Base-by-base conservation (phyloP, 2,888 invertebrate species). In the Metalampra italica region DNA sequence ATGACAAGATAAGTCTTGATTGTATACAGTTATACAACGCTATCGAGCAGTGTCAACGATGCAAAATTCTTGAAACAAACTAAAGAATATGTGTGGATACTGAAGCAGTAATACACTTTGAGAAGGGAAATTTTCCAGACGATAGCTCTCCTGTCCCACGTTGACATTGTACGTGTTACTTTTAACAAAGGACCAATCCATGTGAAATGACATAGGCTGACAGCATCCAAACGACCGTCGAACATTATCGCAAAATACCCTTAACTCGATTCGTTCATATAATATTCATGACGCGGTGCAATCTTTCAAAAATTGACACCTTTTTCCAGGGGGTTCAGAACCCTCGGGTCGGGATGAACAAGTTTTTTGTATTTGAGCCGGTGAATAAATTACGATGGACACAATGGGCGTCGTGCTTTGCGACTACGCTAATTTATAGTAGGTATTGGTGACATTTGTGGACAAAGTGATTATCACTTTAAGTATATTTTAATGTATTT, bases 261-360 rank as follows among this genome's bases (percentile, higher is more conserved):
- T 84, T 84, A 88, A 88, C 88, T 84, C 83, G 74, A 84, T 81
- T 83, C 85, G 78, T 85, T 88, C 84, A 88, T 89, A 87, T 87
- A 88, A 89, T 84, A 89, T 89, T 88, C 88, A 89, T 88, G 88
- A 85, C 84, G 81, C 59, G 81, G 76, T 75, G 76, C 88, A 87
- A 89, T 89, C 88, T 89, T 89, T 89, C 88, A 89, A 88, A 88
- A 89, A 88, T 88, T 89, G 88, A 89, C 88, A 88, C 87, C 86
- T 85, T 83, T 82, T 81, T 70, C 68, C 71, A 65, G 66, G 76
- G n/a, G 76, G 75, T 68, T 55, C 57, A 56, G 68, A 70, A 77
- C 71, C 70, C 64, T 61, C 60, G 58, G 67, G 66, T 68, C 59
- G 64, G 68, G 71, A 71, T 65, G 79, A 70, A 82, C 84, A 86